A percentile compares a stretch with the other conserved stretches of the same genome.
phyloP scores from a whole-genome alignment of 2,888 invertebrate genomes.

The Osmoderma eremita region DNA sequence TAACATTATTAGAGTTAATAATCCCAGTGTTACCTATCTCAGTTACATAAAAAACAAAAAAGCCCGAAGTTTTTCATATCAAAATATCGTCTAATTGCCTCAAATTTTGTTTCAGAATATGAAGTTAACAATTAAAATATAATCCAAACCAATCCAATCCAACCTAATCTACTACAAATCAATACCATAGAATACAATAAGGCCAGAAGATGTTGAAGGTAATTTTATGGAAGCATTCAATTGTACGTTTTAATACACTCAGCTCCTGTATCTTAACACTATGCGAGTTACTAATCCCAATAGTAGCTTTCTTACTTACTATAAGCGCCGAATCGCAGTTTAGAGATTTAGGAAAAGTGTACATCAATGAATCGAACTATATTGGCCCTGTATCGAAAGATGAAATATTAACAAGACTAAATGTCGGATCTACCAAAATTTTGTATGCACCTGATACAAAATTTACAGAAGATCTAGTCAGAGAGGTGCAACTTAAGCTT shows the following conservation, averaged over 20 bases:
- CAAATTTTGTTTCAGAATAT: too few species aligned
- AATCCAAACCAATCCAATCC: too few species aligned
- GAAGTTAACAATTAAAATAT: too few species aligned
- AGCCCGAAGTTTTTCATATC: too few species aligned
- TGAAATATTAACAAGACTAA: slow-evolving; percentile 49
- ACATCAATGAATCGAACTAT: slow-evolving; percentile 54
- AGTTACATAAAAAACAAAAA: too few species aligned
- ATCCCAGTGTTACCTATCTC: too few species aligned
- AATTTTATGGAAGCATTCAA: slow-evolving; percentile 57
- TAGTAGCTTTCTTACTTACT: slow-evolving; percentile 58
- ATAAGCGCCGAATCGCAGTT: slow-evolving; percentile 59
- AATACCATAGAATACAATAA: too few species aligned
- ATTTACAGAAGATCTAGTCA: slow-evolving; percentile 55
- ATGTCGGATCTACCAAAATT: slow-evolving; percentile 46
- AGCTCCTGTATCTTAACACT: slow-evolving; percentile 52
- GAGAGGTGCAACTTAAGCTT: slow-evolving; percentile 54
- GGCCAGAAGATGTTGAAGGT: slow-evolving; percentile 4
- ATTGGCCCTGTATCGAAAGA: slow-evolving; percentile 40
- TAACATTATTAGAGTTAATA: too few species aligned
- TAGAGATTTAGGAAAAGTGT: slow-evolving; percentile 55
- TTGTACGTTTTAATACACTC: slow-evolving; percentile 59
- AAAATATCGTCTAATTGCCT: too few species aligned
- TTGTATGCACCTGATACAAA: slow-evolving; percentile 56
- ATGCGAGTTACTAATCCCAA: slow-evolving; percentile 57
- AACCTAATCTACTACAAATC: too few species aligned